Conservation (phyloP, 1,140 invertebrate species). For the Fopius arisanus region DNA sequence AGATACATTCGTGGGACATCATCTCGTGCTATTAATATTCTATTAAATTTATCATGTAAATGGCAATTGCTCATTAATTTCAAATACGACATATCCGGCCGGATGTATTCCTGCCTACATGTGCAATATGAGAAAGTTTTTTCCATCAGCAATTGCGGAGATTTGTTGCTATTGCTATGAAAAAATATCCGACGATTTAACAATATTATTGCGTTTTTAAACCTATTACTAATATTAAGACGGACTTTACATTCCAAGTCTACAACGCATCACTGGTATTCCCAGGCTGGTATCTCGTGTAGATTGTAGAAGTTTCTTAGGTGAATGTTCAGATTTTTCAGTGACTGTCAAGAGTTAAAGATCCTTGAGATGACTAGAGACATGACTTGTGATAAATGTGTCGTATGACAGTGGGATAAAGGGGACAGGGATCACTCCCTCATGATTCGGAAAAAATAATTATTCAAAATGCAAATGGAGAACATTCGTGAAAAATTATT, state of each 20-base stretch:
- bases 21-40: neutral
- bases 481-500: too few relatives aligned
- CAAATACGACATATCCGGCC: conserved; percentile 7
- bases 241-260: neutral
- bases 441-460: too few relatives aligned
- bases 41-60: neutral
- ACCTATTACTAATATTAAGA: neutral
- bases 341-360: neutral
- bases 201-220: neutral
- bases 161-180: neutral
- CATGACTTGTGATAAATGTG: neutral
- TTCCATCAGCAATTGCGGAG: neutral
- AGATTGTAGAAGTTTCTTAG: too few relatives aligned
- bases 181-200: neutral
- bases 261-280: neutral
- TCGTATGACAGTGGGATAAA: neutral
- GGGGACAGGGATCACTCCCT: neutral
- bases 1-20: too few relatives aligned
- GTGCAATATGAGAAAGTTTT: conserved; percentile 8
- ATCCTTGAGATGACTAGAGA: neutral
- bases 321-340: neutral
- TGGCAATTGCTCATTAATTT: neutral
- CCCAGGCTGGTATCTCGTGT: too few relatives aligned
- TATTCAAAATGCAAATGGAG: too few relatives aligned
- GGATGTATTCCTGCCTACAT: neutral